Conservation (phyloP, 2,113 vertebrate species). For the Hyaena hyaena region DNA sequence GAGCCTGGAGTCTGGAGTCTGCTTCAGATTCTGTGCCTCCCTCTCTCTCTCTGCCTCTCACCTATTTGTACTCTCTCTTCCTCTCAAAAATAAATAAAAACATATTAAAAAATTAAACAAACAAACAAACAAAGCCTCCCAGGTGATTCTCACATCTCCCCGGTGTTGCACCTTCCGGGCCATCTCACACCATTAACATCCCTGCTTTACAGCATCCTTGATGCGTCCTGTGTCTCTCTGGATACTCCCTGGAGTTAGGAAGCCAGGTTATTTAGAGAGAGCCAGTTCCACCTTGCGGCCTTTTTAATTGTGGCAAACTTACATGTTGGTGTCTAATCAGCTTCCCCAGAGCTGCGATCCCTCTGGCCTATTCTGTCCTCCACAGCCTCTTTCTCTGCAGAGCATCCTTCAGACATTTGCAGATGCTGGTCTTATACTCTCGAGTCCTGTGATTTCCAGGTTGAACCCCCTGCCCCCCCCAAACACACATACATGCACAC, state of each 20-base stretch:
- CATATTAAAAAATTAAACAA: too few species aligned
- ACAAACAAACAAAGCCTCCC: not conserved
- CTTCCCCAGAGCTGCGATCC: not conserved
- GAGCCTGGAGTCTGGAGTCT: too few species aligned
- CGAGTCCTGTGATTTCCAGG: not conserved
- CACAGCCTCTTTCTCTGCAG: not conserved
- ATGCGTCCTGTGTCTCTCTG: not conserved
- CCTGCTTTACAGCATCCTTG: not conserved
- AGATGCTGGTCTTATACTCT: not conserved
- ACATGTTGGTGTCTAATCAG: not conserved
- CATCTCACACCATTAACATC: not conserved
- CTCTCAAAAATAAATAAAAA: too few species aligned
- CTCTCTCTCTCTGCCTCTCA: too few species aligned
- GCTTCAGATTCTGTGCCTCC: too few species aligned
- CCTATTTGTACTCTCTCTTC: too few species aligned
- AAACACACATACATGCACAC: not conserved
- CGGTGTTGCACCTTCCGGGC: not conserved
- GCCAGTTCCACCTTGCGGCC: not conserved
- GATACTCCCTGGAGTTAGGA: not conserved
- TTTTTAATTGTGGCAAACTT: not conserved
- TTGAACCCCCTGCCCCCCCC: rapidly evolving
- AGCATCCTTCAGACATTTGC: not conserved
- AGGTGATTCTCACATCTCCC: not conserved
- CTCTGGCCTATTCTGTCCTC: not conserved
- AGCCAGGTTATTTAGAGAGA: not conserved